Evolutionary conservation across 1,140 invertebrate genomes (phyloP).

Genomic region (Muscidifurax raptorellus): DNA sequence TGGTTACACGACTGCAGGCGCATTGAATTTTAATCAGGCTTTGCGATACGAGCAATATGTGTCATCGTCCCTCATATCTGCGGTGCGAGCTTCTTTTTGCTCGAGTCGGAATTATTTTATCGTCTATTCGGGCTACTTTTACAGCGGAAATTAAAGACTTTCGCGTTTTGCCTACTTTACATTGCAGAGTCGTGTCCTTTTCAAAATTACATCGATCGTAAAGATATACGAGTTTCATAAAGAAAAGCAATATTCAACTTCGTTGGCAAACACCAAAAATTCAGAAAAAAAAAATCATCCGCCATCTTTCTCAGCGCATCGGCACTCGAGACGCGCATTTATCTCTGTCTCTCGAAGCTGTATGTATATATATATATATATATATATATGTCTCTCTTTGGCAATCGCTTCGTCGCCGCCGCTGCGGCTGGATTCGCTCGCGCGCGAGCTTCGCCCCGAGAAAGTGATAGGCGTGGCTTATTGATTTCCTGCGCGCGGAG

Average conservation of each 20-base stretch:
- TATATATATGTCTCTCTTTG: no score
- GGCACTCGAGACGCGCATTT: not conserved
- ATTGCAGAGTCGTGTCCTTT: no score
- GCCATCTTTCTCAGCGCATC: not conserved
- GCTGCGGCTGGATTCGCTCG: conserved; percentile 2
- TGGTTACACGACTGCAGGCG: not conserved
- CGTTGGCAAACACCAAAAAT: no score
- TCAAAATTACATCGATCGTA: no score
- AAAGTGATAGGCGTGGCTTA: conserved; percentile 48
- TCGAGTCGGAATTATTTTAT: no score
- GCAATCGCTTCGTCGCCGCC: not conserved
- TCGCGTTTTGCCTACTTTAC: no score
- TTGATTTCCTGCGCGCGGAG: conserved; percentile 53
- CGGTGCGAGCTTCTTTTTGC: no score
- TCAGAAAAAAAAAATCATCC: not conserved
- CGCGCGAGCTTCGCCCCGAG: conserved; percentile 15
- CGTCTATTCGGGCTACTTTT: no score
- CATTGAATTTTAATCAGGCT: not conserved
- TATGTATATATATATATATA: conserved; percentile 36
- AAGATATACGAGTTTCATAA: no score
- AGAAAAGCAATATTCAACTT: no score
- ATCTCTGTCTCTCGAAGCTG: conserved; percentile 12
- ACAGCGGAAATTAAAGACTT: no score
- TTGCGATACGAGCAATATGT: not conserved
- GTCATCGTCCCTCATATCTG: not conserved